Evolutionary conservation across 2,888 invertebrate genomes (phyloP), one percentile per base, ranked within the genome.

Genomic region (Sympetrum striolatum): DNA sequence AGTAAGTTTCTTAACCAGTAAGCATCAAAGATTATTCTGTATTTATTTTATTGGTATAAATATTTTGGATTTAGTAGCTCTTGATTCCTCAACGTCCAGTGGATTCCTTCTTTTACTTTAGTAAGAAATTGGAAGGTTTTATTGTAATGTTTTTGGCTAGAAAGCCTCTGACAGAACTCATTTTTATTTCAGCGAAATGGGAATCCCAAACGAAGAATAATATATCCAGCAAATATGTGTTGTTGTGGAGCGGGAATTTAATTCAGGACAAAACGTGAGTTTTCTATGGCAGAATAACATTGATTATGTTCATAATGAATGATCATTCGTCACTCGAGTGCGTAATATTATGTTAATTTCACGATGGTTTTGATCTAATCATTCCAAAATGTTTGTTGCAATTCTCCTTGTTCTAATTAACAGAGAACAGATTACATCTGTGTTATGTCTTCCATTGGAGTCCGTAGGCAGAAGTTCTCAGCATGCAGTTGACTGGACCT

Each of bases 401-500:
- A 92, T 95, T 90, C 95, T 95, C 1, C 93, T 95, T 91, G 94
- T 35, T 91, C 90, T 90, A 81, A 58, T 44, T 93, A 92, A 86
- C 91, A 95, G 95, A 90, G 95, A 95, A 93, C 93, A 93, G 92
- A 94, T 95, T 81, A 95, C 95, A 14, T 93, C 94, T 90, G 92
- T 95, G 48, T 92, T 95, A 90, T 95, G 95, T 92, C 93, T 95
- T 91, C 95, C 95, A 6, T 92, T 95, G 22, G 93, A 94, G 90
- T 94, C 95, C n/a, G 93, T 94, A 91, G 95, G 94, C 90, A 94
- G 94, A 80, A 95, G 95, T 91, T 94, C 94, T 22, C 94, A 95
- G 81, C 95, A 96, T 93, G 96, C 96, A 10, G 96, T 98, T 44
- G 99, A 99, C 93, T 99, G 99, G 99, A 98, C 98, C 22, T 98